phyloP scores from a whole-genome alignment of 1,140 invertebrate genomes.

The Drosophila repletoides region DNA sequence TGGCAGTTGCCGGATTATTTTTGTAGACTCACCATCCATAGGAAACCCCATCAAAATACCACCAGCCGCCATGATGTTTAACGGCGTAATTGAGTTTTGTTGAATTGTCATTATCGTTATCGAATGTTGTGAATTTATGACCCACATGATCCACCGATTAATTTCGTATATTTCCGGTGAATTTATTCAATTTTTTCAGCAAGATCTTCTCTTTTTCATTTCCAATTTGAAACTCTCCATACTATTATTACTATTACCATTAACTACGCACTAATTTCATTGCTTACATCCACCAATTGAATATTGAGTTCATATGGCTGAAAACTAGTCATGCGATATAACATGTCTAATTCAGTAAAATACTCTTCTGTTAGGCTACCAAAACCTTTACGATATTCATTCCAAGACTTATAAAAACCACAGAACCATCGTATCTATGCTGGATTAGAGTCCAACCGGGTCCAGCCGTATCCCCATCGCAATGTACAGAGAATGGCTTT shows the following conservation, averaged over 20 bases:
- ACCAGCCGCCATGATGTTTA: background rate
- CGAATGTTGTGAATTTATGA: background rate
- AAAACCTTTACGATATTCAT: background rate
- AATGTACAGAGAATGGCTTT: background rate
- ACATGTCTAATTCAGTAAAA: constrained; percentile 3
- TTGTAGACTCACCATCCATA: background rate
- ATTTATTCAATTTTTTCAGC: background rate
- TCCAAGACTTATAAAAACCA: background rate
- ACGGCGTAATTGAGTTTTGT: background rate
- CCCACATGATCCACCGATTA: background rate
- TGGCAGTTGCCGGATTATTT: no score
- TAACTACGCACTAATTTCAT: constrained; percentile 16
- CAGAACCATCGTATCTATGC: background rate
- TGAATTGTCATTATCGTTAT: background rate
- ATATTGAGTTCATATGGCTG: constrained; percentile 5
- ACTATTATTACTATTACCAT: no score
- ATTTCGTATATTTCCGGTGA: background rate
- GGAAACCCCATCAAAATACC: background rate
- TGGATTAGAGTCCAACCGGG: constrained; percentile 2
- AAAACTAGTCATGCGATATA: constrained; percentile 1
- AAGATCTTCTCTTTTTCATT: background rate
- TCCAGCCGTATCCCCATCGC: background rate
- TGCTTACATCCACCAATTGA: background rate
- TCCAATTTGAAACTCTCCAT: constrained; percentile 6
- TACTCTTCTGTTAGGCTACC: background rate